These are phyloP conservation scores for Aporophyla nigra DNA, from an alignment of 2,888 invertebrate species.

Conservation along the genomic window DNA sequence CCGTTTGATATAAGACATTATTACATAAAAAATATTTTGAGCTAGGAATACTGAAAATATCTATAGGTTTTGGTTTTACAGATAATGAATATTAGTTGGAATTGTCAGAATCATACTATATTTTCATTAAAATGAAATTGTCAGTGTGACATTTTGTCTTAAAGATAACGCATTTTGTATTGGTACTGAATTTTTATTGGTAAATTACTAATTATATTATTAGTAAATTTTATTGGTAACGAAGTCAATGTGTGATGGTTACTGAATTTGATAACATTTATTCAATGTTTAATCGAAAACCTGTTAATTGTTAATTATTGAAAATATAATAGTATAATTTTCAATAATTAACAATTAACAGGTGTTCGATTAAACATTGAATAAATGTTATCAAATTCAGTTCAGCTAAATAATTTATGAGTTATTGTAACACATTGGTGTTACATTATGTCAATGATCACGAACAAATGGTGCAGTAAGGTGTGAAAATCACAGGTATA, in stretches of 20 bases:
- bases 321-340: not conserved
- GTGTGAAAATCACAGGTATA: conserved; percentile 21
- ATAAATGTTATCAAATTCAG: too few species aligned
- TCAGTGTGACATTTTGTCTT: not conserved
- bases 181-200: too few species aligned
- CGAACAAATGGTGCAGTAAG: conserved; percentile 16
- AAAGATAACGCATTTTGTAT: too few species aligned
- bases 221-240: too few species aligned
- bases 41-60: not conserved
- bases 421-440: conserved; percentile 12
- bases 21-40: conserved; percentile 23
- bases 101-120: not conserved
- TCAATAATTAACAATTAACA: too few species aligned
- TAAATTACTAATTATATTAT: too few species aligned
- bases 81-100: too few species aligned
- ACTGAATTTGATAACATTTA: not conserved
- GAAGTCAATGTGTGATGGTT: not conserved
- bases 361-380: too few species aligned
- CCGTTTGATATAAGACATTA: conserved; percentile 1
- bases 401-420: not conserved
- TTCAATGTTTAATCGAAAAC: not conserved
- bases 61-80: not conserved
- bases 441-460: not conserved
- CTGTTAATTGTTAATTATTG: not conserved
- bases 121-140: not conserved